These are phyloP conservation scores for Melikaiella ostensackeni DNA, from an alignment of 2,888 invertebrate species.

Conservation along the genomic window DNA sequence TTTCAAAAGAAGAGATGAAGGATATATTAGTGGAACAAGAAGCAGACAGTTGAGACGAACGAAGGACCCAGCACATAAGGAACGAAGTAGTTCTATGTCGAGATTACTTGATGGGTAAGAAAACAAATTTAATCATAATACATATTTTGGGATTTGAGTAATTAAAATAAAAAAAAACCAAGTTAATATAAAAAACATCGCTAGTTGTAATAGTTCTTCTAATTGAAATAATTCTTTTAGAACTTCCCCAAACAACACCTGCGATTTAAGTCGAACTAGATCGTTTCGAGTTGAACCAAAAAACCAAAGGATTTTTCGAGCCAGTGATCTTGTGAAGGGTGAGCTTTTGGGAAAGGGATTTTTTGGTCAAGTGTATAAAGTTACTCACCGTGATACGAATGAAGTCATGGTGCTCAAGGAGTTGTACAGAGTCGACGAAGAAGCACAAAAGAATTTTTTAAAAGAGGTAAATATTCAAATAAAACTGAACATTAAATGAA, in stretches of 20 bases:
- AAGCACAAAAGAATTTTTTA: slow-evolving; percentile 94
- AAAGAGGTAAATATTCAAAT: slow-evolving; percentile 84
- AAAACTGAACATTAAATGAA: no score
- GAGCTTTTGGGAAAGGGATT: slow-evolving; percentile 95
- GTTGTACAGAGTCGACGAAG: slow-evolving; percentile 94
- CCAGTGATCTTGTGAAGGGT: slow-evolving; percentile 93
- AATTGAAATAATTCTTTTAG: slow-evolving; percentile 64
- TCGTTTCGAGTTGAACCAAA: slow-evolving; percentile 89
- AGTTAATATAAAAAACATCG: not conserved
- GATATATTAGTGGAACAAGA: slow-evolving; percentile 82
- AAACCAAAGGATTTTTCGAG: slow-evolving; percentile 89
- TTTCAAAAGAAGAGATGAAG: slow-evolving; percentile 81
- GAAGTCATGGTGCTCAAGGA: slow-evolving; percentile 98
- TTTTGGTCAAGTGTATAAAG: slow-evolving; percentile 95
- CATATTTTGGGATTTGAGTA: no score
- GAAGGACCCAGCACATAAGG: slow-evolving; percentile 83
- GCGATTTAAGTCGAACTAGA: slow-evolving; percentile 90
- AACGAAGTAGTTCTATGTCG: slow-evolving; percentile 91
- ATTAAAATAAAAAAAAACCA: not conserved
- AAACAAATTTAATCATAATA: not conserved
- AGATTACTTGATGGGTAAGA: slow-evolving; percentile 86
- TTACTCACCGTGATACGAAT: slow-evolving; percentile 92
- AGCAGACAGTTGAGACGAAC: slow-evolving; percentile 81
- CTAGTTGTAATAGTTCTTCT: not conserved
- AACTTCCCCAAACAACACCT: slow-evolving; percentile 76